Conservation (phyloP, 2,113 vertebrate species). For the Ptyas mucosa region DNA sequence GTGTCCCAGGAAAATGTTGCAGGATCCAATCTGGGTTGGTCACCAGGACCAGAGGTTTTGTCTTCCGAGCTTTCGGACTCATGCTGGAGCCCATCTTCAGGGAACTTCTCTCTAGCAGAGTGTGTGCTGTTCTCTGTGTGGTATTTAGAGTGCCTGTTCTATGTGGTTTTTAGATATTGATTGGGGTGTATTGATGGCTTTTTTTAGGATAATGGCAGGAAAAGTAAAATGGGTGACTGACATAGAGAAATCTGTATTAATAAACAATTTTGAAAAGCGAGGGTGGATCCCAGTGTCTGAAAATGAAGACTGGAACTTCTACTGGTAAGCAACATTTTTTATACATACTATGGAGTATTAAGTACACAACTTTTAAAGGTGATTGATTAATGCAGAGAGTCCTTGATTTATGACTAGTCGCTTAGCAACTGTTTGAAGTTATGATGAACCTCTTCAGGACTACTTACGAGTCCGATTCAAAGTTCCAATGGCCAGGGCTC, state of each 20-base stretch:
- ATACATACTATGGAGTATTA: not conserved
- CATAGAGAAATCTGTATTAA: conserved; percentile 95
- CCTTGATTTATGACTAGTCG: not conserved
- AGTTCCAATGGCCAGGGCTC: not conserved
- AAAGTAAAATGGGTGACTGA: conserved; percentile 98
- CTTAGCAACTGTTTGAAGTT: not conserved
- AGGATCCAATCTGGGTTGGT: too few relatives aligned
- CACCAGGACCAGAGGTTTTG: too few relatives aligned
- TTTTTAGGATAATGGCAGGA: conserved; percentile 80
- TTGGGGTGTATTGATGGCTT: not conserved
- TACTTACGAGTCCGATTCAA: not conserved
- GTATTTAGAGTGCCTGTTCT: too few relatives aligned
- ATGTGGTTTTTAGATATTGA: too few relatives aligned
- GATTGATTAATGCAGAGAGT: not conserved
- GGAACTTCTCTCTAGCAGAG: too few relatives aligned
- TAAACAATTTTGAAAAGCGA: conserved; percentile 98
- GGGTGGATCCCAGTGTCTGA: conserved; percentile 91
- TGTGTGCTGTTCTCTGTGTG: too few relatives aligned
- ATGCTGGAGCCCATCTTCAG: too few relatives aligned
- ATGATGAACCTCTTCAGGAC: not conserved
- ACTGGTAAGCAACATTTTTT: conserved; percentile 76
- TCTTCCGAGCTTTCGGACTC: too few relatives aligned
- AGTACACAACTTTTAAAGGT: not conserved
- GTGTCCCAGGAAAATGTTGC: too few relatives aligned
- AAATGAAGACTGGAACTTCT: conserved; percentile 97